Conservation (phyloP, 2,113 vertebrate species). For the Lasiurus cinereus region DNA sequence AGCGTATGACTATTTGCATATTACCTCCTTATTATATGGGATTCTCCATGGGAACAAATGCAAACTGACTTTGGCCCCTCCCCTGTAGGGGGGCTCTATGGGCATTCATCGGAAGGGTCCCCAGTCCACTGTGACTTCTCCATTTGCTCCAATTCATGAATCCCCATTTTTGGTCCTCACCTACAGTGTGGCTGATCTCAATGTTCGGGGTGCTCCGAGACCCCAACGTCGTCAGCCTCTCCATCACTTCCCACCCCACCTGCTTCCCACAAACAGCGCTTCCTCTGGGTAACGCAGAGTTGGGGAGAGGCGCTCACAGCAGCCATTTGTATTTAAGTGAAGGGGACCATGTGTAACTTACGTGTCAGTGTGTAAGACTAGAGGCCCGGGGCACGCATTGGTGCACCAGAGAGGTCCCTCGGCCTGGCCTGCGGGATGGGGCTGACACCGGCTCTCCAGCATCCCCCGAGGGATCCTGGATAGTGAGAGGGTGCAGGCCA, state of each 20-base stretch:
- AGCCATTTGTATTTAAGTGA: not conserved
- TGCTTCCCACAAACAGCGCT: not conserved
- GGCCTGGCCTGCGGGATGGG: no score
- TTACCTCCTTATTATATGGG: no score
- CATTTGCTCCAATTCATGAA: no score
- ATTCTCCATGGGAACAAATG: not conserved
- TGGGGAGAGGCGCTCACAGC: no score
- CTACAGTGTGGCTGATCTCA: fast-evolving
- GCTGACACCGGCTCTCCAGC: no score
- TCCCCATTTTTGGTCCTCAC: not conserved
- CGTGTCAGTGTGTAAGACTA: no score
- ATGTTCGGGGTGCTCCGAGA: not conserved
- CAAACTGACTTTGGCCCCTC: not conserved
- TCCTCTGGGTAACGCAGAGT: not conserved
- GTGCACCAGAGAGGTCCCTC: no score
- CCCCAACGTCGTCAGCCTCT: not conserved
- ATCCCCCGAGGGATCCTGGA: no score
- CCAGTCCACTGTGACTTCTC: not conserved
- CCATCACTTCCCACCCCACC: not conserved
- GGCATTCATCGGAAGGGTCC: fast-evolving
- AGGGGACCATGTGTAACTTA: not conserved
- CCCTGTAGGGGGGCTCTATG: not conserved
- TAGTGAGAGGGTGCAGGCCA: no score
- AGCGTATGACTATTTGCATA: no score
- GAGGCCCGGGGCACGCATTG: no score